Evolutionary conservation across 2,113 vertebrate species (phyloP).

Genomic region (Girardinichthys multiradiatus): DNA sequence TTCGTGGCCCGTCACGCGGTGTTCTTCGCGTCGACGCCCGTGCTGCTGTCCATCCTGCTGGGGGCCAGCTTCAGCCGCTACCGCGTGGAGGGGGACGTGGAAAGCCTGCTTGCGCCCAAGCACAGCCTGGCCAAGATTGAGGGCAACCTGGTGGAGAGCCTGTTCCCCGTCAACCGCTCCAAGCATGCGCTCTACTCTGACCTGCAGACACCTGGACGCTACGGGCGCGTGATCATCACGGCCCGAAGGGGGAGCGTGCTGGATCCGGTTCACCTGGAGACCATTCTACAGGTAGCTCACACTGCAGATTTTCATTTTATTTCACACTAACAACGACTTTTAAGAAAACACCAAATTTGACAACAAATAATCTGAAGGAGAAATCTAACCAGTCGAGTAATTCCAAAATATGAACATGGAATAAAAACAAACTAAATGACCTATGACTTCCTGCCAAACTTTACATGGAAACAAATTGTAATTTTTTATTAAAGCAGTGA

Average conservation of each 20-base stretch:
- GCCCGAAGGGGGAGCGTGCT: constrained; percentile 91
- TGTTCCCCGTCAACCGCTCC: constrained; percentile 96
- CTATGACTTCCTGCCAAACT: too few species aligned
- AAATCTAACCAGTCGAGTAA: too few species aligned
- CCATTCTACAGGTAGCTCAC: constrained; percentile 86
- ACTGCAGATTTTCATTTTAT: not conserved
- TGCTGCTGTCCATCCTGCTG: constrained; percentile 94
- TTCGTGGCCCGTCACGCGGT: constrained; percentile 96
- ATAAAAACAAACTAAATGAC: too few species aligned
- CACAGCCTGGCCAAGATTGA: constrained; percentile 98
- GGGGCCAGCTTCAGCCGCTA: constrained; percentile 97
- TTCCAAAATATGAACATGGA: too few species aligned
- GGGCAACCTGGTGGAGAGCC: constrained; percentile 95
- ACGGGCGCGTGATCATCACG: constrained; percentile 94
- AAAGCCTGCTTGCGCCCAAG: constrained; percentile 92
- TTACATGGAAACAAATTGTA: too few species aligned
- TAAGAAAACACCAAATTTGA: not conserved
- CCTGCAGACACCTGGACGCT: constrained; percentile 93
- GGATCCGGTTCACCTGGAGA: constrained; percentile 90
- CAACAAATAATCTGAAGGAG: not conserved
- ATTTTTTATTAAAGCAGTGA: constrained; percentile 4
- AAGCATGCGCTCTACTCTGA: constrained; percentile 97
- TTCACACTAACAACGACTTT: not conserved
- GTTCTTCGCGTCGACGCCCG: constrained; percentile 94
- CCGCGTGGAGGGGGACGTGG: constrained; percentile 93